phyloP scores from a whole-genome alignment of 1,140 invertebrate species.

The Stegodyphus mimosarum region DNA sequence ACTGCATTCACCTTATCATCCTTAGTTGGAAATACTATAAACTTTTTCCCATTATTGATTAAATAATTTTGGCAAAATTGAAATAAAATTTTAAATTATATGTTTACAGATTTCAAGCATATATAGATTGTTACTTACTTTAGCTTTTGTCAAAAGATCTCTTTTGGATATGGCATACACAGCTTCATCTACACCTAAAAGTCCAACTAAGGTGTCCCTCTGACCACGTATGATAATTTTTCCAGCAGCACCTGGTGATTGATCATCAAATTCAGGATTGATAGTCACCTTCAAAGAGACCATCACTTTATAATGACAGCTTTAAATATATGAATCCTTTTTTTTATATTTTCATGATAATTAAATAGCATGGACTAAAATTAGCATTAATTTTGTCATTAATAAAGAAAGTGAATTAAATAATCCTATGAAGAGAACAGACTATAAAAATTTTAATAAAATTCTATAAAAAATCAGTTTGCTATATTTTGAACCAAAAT shows the following conservation, averaged over 20 bases:
- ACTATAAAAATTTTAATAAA: no score
- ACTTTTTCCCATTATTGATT: background rate
- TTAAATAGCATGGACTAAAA: no score
- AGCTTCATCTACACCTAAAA: conserved; percentile 63
- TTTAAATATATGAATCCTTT: no score
- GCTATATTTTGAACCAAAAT: no score
- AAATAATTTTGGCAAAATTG: background rate
- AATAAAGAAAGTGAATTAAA: no score
- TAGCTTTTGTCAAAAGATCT: conserved; percentile 34
- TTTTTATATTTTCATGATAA: no score
- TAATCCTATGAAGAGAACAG: no score
- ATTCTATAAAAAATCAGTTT: no score
- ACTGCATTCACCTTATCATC: no score
- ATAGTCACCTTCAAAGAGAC: conserved; percentile 16
- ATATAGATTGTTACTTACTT: conserved; percentile 17
- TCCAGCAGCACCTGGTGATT: conserved; percentile 39
- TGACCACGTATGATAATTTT: conserved; percentile 43
- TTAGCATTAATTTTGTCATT: no score
- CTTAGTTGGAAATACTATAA: background rate
- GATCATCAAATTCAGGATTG: conserved; percentile 1
- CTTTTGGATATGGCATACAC: conserved; percentile 60
- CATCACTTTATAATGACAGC: no score
- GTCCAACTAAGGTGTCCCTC: conserved; percentile 50
- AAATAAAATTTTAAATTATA: background rate
- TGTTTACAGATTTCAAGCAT: background rate